phyloP scores from a whole-genome alignment of 2,113 vertebrate genomes.

The Indicator maculatus region DNA sequence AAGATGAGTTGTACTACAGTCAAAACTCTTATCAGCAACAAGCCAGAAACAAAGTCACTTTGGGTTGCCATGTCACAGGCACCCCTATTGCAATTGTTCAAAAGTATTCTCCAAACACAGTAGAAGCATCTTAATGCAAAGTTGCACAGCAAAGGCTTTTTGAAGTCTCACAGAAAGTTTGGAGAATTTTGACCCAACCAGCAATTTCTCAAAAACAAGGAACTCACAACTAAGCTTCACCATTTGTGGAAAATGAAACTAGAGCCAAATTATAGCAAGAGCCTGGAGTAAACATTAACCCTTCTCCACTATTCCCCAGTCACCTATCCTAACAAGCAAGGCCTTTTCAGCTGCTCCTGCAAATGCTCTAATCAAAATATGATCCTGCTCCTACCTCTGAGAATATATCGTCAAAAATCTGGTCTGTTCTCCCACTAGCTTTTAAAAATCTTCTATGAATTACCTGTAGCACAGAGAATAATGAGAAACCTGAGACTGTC shows the following conservation, averaged over 20 bases:
- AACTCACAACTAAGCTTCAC: not conserved
- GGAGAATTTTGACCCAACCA: not conserved
- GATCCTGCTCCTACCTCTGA: not conserved
- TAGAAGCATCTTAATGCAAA: not conserved
- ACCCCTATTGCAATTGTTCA: not conserved
- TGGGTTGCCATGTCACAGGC: not conserved
- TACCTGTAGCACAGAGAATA: not conserved
- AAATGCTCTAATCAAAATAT: not conserved
- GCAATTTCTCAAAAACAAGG: not conserved
- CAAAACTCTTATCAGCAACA: not conserved
- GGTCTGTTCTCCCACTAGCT: not conserved
- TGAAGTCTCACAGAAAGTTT: not conserved
- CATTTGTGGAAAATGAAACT: not conserved
- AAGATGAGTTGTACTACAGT: not conserved
- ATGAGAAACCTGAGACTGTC: fast-evolving
- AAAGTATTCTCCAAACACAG: not conserved
- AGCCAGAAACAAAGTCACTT: not conserved
- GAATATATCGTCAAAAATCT: not conserved
- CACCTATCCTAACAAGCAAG: not conserved
- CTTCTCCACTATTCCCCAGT: not conserved
- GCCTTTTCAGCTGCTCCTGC: not conserved
- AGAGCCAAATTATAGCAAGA: not conserved
- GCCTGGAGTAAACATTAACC: not conserved
- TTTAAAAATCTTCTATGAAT: not conserved
- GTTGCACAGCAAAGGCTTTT: not conserved